Base-by-base conservation (phyloP, 1,140 invertebrate genomes). In the Drosophila trapezifrons region DNA sequence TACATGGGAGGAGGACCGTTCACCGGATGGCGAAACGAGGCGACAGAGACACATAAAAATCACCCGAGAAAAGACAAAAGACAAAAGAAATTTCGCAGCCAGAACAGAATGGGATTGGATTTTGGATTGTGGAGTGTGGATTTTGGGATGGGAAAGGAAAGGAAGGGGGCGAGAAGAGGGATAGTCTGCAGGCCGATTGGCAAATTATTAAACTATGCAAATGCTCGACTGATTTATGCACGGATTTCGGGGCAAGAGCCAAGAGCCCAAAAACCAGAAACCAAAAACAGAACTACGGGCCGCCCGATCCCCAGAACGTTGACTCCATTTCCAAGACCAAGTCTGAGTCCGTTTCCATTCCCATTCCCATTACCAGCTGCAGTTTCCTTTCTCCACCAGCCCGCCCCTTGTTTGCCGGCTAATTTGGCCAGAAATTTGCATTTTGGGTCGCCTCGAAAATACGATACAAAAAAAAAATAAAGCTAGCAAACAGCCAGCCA, bases 201-300 rank as follows among this genome's bases (percentile, higher is more conserved):
- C 69, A 76, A 76, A 76, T 87, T 84, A 89, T 84, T 89, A 84
- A 89, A 84, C 76, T 87, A 87, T 87, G 83, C 83, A 89, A 87
- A 87, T 87, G 72, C 27, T 51, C 40, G 17, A 58, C 42, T 78
- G 71, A 85, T 76, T 82, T 82, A 75, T 82, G 75, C 78, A 56
- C 55, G 25, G 17, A 65, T 52, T 27, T 62, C 13, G 29, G 25
- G 62, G 45, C 60, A 38, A 46, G 32, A 64, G 63, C 42, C 35
- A 62, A 45, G 18, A 46, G 7, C 12, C 17, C 12, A 29, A 35
- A 35, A 25, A 6, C 20, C 27, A 17, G 13, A 35, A 29, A 29
- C 27, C 29, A 10, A 32, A 32, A 32, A 32, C 29, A 32, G 29
- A 32, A 10, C 29, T 32, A 52, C 49, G 15, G 18, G 15, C 29